A percentile compares a stretch with the other conserved stretches of the same genome.
These are phyloP conservation scores for Tragelaphus eurycerus DNA, from an alignment of 2,797 vertebrate genomes.

Conservation along the genomic window DNA sequence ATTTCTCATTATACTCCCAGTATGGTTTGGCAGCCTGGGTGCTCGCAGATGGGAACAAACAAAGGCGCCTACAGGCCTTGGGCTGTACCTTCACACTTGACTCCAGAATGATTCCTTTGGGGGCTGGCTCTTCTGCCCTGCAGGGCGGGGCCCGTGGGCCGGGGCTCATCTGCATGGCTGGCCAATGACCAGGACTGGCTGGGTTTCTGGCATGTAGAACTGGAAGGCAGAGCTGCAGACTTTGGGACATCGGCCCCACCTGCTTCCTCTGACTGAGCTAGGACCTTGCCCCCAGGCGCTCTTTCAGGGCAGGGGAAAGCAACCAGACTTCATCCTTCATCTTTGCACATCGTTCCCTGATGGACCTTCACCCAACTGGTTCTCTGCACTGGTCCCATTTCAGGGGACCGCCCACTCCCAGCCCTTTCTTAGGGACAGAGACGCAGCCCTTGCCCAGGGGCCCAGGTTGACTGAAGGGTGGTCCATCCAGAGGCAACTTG, in stretches of 20 bases:
- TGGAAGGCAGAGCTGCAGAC: neutral
- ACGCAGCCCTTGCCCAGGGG: neutral
- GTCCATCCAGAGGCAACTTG: neutral
- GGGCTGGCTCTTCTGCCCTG: neutral
- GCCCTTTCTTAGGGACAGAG: neutral
- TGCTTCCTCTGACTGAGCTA: neutral
- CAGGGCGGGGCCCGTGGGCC: neutral
- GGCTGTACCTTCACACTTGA: neutral
- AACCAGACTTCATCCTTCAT: neutral
- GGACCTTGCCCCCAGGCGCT: neutral
- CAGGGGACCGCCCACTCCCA: neutral
- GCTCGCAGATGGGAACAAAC: slow-evolving; percentile 47
- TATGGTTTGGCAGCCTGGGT: slow-evolving; percentile 60
- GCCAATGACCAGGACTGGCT: neutral
- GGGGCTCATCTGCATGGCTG: neutral
- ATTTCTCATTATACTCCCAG: slow-evolving; percentile 58
- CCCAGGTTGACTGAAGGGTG: neutral
- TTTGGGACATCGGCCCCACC: accelerated
- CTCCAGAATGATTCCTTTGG: neutral
- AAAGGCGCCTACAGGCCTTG: neutral
- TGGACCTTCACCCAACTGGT: neutral
- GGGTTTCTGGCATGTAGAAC: neutral
- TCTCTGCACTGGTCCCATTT: neutral
- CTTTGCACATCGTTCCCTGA: neutral
- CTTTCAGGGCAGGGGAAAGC: neutral